Conservation (phyloP, 2,888 invertebrate genomes). For the Sphinx pinastri region DNA sequence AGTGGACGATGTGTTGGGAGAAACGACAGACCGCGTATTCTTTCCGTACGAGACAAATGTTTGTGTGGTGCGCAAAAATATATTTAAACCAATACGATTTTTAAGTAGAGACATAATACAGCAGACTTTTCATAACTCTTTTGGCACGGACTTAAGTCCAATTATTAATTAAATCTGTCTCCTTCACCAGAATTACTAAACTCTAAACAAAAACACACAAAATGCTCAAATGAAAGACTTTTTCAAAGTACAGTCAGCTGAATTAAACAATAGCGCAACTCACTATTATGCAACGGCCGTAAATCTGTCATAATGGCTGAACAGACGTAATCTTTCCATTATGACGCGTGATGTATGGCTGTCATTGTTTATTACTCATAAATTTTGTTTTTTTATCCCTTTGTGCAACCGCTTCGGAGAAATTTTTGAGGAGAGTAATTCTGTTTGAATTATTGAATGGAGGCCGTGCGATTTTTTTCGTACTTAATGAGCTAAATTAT, state of each 20-base stretch:
- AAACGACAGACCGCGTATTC: too few species aligned
- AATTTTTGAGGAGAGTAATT: neutral
- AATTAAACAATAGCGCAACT: constrained; percentile 29
- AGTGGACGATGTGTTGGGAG: too few species aligned
- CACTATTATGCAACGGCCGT: constrained; percentile 70
- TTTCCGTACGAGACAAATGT: too few species aligned
- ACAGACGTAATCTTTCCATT: constrained; percentile 76
- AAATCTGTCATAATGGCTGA: constrained; percentile 68
- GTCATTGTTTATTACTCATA: constrained; percentile 70
- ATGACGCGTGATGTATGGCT: constrained; percentile 81
- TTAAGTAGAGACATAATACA: too few species aligned
- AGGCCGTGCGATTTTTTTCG: neutral
- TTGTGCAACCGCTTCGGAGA: constrained; percentile 17
- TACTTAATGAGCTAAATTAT: too few species aligned
- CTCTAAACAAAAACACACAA: neutral
- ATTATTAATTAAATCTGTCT: too few species aligned
- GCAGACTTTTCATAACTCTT: too few species aligned
- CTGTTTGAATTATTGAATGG: neutral
- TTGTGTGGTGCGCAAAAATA: too few species aligned
- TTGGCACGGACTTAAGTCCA: too few species aligned
- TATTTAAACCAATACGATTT: too few species aligned
- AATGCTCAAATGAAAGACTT: constrained; percentile 3
- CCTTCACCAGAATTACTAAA: neutral
- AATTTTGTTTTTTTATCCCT: constrained; percentile 52
- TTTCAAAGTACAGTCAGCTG: constrained; percentile 26